Conservation (phyloP, 2,797 vertebrate genomes). For the Hyperoplus immaculatus region DNA sequence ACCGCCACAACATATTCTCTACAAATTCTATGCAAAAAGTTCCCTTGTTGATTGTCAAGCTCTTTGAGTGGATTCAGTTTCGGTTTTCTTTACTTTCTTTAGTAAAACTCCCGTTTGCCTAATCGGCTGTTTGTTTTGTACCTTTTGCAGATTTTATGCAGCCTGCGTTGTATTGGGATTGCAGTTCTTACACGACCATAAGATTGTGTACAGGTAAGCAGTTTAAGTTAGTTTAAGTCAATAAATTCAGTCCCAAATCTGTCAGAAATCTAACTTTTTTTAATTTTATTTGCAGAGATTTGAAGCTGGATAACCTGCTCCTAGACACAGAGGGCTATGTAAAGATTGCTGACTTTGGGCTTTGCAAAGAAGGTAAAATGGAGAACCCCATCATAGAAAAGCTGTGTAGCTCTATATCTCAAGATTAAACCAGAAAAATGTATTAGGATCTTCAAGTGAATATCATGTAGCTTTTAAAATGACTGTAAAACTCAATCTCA, state of each 20-base stretch:
- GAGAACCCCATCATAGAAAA: not conserved
- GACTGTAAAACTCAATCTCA: not conserved
- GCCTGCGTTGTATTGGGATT: conserved; percentile 97
- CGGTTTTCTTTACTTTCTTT: not conserved
- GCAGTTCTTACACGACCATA: conserved; percentile 98
- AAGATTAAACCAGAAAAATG: not conserved
- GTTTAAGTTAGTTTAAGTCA: not conserved
- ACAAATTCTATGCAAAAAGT: not conserved
- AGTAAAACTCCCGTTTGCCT: not conserved
- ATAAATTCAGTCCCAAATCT: not conserved
- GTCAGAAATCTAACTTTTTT: not conserved
- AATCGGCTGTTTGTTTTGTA: not conserved
- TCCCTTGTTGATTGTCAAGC: not conserved
- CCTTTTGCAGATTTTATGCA: conserved; percentile 92
- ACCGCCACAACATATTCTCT: not conserved
- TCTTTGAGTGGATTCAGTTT: not conserved
- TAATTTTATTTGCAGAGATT: conserved; percentile 78
- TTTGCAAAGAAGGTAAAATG: conserved; percentile 97
- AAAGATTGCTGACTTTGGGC: conserved; percentile 99
- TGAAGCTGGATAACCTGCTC: conserved; percentile 97
- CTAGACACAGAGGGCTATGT: conserved; percentile 98
- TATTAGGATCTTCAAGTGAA: not conserved
- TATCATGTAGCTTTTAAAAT: not conserved
- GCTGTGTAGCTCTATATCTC: not conserved
- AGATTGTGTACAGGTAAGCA: conserved; percentile 97